Evolutionary conservation across 2,113 vertebrate genomes (phyloP).

Genomic region (Plecturocebus donacophilus): DNA sequence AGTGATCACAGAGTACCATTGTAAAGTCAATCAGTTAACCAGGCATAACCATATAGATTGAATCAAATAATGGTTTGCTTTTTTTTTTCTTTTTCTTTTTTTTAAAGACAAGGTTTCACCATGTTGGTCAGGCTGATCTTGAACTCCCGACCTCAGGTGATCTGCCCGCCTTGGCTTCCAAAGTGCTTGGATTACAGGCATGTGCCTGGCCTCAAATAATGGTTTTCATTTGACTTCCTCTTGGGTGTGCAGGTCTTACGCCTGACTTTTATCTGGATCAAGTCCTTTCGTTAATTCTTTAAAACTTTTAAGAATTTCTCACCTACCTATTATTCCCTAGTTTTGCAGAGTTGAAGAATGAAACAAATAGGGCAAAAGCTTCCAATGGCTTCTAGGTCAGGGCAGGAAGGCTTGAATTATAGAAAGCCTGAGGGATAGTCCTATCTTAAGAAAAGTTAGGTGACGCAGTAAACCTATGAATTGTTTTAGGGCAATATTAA

Average conservation of each 20-base stretch:
- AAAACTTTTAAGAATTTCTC: conserved; percentile 4
- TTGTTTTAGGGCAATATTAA: conserved; percentile 18
- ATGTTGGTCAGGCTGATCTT: too few species aligned
- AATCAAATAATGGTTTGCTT: not conserved
- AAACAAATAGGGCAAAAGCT: not conserved
- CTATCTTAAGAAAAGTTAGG: not conserved
- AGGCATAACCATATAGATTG: not conserved
- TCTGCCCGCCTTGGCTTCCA: too few species aligned
- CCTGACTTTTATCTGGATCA: not conserved
- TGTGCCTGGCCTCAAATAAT: not conserved
- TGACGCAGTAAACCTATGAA: not conserved
- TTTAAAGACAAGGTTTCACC: too few species aligned
- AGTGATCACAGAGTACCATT: not conserved
- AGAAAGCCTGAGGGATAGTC: not conserved
- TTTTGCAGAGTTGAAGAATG: not conserved
- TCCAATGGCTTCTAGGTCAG: not conserved
- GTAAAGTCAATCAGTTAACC: not conserved
- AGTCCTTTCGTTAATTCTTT: not conserved
- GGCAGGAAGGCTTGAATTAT: not conserved
- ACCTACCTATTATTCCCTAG: not conserved
- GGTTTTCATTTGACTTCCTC: conserved; percentile 23
- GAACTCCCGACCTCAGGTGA: too few species aligned
- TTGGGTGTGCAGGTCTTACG: not conserved
- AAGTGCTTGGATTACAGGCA: too few species aligned
- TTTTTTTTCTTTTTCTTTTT: too few species aligned